These are phyloP conservation scores for Nipponacmea schrenckii DNA, from an alignment of 2,888 invertebrate species.

Conservation along the genomic window DNA sequence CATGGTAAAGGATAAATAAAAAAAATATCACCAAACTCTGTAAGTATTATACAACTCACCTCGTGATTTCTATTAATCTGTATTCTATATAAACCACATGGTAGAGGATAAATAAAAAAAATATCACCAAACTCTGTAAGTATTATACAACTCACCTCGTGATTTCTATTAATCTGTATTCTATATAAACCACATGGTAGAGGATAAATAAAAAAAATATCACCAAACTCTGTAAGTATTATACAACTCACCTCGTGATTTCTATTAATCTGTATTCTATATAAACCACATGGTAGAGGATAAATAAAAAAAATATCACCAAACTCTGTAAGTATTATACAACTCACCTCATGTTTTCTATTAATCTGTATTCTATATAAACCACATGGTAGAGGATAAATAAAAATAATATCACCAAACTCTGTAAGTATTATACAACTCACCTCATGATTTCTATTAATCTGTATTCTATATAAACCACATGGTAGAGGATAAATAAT, in stretches of 20 bases:
- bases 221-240: constrained; percentile 99
- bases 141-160: constrained; percentile 78
- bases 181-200: constrained; percentile 84
- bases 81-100: constrained; percentile 84
- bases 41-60: constrained; percentile 81
- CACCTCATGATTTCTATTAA: too few species aligned
- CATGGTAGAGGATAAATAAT: constrained; percentile 90
- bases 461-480: constrained; percentile 87
- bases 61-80: too few species aligned
- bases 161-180: too few species aligned
- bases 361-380: too few species aligned
- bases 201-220: constrained; percentile 96
- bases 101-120: constrained; percentile 92
- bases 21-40: constrained; percentile 91
- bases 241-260: constrained; percentile 75
- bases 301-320: constrained; percentile 97
- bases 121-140: constrained; percentile 99
- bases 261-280: constrained; percentile 84
- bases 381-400: too few species aligned
- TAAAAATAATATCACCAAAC: too few species aligned
- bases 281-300: constrained; percentile 84
- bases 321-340: constrained; percentile 98
- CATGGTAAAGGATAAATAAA: not conserved
- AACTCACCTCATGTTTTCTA: too few species aligned
- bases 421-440: too few species aligned